phyloP scores from a whole-genome alignment of 2,888 invertebrate genomes.

The Eupeodes latifasciatus region DNA sequence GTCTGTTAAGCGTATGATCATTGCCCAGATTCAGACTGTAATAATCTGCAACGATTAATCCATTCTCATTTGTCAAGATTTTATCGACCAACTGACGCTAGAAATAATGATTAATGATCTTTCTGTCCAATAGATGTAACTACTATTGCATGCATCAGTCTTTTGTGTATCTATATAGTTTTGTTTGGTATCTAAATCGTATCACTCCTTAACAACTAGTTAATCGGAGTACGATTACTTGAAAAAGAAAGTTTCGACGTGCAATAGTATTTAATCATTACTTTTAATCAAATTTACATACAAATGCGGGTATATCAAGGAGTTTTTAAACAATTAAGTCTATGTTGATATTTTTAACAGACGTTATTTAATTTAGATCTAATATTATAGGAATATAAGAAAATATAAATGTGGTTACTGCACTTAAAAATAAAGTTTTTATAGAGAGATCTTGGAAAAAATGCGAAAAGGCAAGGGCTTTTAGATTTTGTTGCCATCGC shows the following conservation, averaged over 20 bases:
- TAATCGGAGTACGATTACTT: slow-evolving; percentile 36
- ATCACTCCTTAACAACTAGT: slow-evolving; percentile 41
- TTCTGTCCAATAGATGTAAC: slow-evolving; percentile 45
- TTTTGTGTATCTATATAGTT: slow-evolving; percentile 4
- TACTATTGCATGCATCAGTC: slow-evolving; percentile 40
- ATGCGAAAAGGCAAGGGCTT: no score
- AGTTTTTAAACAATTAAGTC: no score
- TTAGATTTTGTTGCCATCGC: no score
- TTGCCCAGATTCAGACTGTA: slow-evolving; percentile 19
- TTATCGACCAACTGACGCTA: slow-evolving; percentile 65
- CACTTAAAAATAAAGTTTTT: no score
- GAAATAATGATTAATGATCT: slow-evolving; percentile 68
- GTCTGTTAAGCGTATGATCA: slow-evolving; percentile 13
- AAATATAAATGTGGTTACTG: no score
- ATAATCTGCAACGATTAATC: slow-evolving; percentile 63
- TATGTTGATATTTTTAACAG: no score
- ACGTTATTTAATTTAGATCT: no score
- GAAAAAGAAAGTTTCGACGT: slow-evolving; percentile 49
- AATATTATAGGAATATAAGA: no score
- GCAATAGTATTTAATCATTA: not conserved
- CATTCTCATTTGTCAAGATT: slow-evolving; percentile 73
- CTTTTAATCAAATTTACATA: no score
- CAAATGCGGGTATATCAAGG: no score
- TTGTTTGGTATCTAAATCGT: not conserved
- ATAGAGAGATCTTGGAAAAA: no score